phyloP scores from a whole-genome alignment of 2,797 vertebrate species.

The Morelia viridis region DNA sequence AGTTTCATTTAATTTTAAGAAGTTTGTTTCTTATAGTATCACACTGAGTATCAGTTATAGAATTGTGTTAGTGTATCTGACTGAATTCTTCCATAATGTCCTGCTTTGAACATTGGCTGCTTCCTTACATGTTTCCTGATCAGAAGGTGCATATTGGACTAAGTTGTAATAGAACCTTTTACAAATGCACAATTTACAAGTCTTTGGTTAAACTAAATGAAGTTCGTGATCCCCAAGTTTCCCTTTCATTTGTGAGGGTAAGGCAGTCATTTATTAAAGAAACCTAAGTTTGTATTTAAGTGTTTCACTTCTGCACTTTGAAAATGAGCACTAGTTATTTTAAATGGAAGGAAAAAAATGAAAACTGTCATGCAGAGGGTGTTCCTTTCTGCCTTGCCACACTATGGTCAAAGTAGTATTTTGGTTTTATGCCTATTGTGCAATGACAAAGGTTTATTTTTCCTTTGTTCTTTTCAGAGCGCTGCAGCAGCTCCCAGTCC shows the following conservation, averaged over 20 bases:
- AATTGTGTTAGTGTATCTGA: neutral
- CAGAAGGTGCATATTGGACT: neutral
- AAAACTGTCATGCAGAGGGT: slow-evolving; percentile 45
- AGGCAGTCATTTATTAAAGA: slow-evolving; percentile 26
- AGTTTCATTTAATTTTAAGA: neutral
- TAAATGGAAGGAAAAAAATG: slow-evolving; percentile 43
- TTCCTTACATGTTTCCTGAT: neutral
- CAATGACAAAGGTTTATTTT: slow-evolving; percentile 79
- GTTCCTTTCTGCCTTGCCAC: slow-evolving; percentile 40
- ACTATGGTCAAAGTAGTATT: slow-evolving; percentile 58
- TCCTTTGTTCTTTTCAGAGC: slow-evolving; percentile 87
- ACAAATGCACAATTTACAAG: neutral
- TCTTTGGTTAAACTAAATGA: neutral
- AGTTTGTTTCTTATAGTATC: neutral
- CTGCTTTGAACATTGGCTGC: neutral
- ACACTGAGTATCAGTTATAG: neutral
- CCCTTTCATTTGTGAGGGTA: neutral
- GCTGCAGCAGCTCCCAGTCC: slow-evolving; percentile 94
- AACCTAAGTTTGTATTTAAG: neutral
- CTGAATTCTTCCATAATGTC: neutral
- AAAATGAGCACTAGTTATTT: slow-evolving; percentile 33
- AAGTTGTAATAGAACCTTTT: neutral
- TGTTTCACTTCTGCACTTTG: neutral
- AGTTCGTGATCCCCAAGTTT: neutral
- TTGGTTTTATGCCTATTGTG: slow-evolving; percentile 68